Conservation (phyloP, 2,888 invertebrate genomes). For the Hololepta plana region DNA sequence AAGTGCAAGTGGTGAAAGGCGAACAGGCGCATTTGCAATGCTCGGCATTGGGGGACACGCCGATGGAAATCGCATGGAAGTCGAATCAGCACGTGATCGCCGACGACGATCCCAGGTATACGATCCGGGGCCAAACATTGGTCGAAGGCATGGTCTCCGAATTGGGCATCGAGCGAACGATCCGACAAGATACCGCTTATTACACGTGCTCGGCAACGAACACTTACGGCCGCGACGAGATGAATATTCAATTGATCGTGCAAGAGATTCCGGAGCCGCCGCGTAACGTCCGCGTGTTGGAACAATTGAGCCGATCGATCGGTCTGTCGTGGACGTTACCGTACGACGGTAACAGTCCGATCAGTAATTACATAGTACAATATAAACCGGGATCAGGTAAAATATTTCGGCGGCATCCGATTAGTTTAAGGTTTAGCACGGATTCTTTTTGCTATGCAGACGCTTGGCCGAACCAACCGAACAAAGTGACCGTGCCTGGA, state of each 20-base stretch:
- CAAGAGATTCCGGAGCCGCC: conserved; percentile 87
- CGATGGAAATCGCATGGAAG: conserved; percentile 73
- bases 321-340: conserved; percentile 81
- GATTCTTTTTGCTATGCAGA: conserved; percentile 35
- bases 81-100: conserved; percentile 56
- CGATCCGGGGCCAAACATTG: conserved; percentile 55
- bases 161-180: conserved; percentile 66
- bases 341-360: conserved; percentile 75
- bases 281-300: conserved; percentile 65
- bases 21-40: conserved; percentile 73
- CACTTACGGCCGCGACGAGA: conserved; percentile 77
- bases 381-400: conserved; percentile 70
- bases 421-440: conserved; percentile 1
- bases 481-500: conserved; percentile 65
- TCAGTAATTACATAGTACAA: conserved; percentile 75
- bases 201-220: conserved; percentile 80
- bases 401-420: neutral
- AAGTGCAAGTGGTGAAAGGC: conserved; percentile 65
- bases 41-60: conserved; percentile 74
- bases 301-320: conserved; percentile 67
- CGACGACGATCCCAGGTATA: conserved; percentile 46
- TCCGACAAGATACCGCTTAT: conserved; percentile 74
- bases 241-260: conserved; percentile 77
- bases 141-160: conserved; percentile 73
- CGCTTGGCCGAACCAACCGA: conserved; percentile 65